Evolutionary conservation across 2,797 vertebrate species (phyloP).

Genomic region (Taeniopygia guttata): DNA sequence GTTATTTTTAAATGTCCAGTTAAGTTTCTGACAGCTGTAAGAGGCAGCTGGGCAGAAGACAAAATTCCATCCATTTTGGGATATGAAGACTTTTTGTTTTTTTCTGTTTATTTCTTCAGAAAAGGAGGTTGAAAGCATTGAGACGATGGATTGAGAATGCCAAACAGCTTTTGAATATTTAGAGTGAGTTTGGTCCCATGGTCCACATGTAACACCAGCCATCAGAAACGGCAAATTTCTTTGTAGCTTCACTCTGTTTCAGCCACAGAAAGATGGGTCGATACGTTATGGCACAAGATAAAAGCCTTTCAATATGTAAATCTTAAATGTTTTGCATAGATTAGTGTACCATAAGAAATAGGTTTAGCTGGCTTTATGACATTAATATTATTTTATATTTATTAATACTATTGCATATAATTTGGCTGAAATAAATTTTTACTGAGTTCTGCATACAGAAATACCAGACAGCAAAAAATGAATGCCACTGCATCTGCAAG

Average conservation of each 20-base stretch:
- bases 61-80: not conserved
- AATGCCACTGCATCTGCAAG: not conserved
- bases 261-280: not conserved
- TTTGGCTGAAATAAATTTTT: not conserved
- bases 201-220: accelerated
- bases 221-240: not conserved
- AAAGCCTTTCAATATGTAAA: not conserved
- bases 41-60: not conserved
- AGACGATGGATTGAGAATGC: not conserved
- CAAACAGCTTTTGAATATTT: not conserved
- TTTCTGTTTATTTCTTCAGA: not conserved
- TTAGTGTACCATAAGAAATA: not conserved
- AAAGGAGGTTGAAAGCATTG: not conserved
- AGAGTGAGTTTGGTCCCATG: not conserved
- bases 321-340: not conserved
- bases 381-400: not conserved
- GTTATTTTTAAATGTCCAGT: not conserved
- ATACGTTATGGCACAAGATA: not conserved
- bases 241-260: not conserved
- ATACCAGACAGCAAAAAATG: not conserved
- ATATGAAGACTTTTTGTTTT: not conserved
- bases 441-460: not conserved
- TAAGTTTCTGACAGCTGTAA: not conserved
- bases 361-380: not conserved
- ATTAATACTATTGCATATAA: not conserved